Evolutionary conservation across 2,797 vertebrate genomes (phyloP), one percentile per base, ranked within the genome.

Genomic region (Lepus townsendii): DNA sequence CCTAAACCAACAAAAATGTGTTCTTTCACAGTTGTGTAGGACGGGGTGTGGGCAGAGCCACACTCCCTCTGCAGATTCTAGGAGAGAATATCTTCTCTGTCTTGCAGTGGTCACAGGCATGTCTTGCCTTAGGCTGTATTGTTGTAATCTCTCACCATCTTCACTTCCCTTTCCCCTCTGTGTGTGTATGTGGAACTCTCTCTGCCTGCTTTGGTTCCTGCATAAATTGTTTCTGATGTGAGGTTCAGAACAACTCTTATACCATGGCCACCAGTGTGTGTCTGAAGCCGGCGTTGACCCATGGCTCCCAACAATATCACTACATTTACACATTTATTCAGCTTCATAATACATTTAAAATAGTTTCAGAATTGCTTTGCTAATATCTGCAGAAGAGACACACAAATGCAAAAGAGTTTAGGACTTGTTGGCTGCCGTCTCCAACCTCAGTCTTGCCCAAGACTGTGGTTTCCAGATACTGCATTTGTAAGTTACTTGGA

Each of bases 351-450:
- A 65, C 22, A 83, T 72, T 92, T 90, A 75, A 79, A 65, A 57
- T 24, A 71, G 57, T 38, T 89, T 91, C 66, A 83, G 30, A 83
- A 66, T 83, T 77, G 62, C 47, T 83, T 73, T 60, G 1, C 60
- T 62, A 83, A 71, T 83, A 79, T 8, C 60, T 79, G 2, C 57
- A 9, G 13, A 60, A 86, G 76, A 93, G 79, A 79, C 52, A 93
- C 50, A 54, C 19, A 26, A 42, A 75, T 65, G 60, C 50, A 17
- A 72, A 72, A 47, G 63, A 71, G 22, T 73, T 91, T 8, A 76
- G 26, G 27, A 76, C 65, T 73, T 77, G 62, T 90, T 73, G 83
- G 71, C 24, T 80, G 30, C n/a, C 83, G 8, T 91, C 4, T 17
- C 30, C 11, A 60, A 73, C 7, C 14, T 76, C 38, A 76, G 0